Conservation (phyloP, 2,888 invertebrate genomes). For the Eudasyphora cyanicolor region DNA sequence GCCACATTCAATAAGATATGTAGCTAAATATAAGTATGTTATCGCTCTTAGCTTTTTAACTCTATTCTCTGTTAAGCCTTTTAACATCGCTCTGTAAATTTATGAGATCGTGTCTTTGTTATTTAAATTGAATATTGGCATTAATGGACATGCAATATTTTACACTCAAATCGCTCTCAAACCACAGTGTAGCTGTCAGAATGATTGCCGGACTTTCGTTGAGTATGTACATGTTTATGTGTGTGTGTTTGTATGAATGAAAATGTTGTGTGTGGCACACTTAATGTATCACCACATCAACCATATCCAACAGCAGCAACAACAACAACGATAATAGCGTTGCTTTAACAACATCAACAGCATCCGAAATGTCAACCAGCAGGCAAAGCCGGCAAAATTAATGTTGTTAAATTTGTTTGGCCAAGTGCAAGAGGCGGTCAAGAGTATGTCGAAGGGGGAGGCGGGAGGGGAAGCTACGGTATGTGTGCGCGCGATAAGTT, state of each 20-base stretch:
- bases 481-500: neutral
- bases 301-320: neutral
- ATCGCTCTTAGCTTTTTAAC: too few relatives aligned
- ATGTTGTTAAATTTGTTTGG: neutral
- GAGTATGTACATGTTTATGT: neutral
- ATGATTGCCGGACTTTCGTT: too few relatives aligned
- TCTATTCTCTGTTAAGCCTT: too few relatives aligned
- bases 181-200: too few relatives aligned
- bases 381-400: constrained; percentile 1
- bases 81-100: too few relatives aligned
- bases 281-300: constrained; percentile 15
- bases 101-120: too few relatives aligned
- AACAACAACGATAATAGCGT: neutral
- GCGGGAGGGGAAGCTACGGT: neutral
- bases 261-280: constrained; percentile 17
- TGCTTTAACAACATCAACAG: neutral
- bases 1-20: too few relatives aligned
- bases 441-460: neutral
- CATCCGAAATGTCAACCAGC: neutral
- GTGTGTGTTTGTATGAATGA: neutral
- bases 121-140: too few relatives aligned
- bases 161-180: too few relatives aligned
- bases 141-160: too few relatives aligned
- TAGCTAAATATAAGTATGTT: too few relatives aligned
- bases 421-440: neutral